These are phyloP conservation scores for Netelia inedita DNA, from an alignment of 2,888 invertebrate genomes.

Conservation along the genomic window DNA sequence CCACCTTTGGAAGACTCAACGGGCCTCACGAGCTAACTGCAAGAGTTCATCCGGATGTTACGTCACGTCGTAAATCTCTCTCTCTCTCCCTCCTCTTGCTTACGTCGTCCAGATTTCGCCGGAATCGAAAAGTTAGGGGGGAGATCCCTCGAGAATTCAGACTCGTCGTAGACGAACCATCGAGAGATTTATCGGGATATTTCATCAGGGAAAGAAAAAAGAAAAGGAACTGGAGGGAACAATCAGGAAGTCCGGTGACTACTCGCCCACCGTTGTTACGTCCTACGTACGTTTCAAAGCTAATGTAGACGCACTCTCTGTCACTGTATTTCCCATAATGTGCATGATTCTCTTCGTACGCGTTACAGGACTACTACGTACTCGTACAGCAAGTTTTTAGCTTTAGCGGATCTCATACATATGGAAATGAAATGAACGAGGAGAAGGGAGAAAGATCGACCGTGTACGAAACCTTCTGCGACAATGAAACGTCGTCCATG, in stretches of 20 bases:
- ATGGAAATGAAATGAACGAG: conserved; percentile 58
- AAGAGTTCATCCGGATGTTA: conserved; percentile 80
- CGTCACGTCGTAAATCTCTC: conserved; percentile 76
- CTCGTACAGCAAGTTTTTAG: conserved; percentile 31
- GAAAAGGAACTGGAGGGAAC: not conserved
- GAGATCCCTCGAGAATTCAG: conserved; percentile 10
- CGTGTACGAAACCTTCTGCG: conserved; percentile 11
- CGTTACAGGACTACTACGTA: not conserved
- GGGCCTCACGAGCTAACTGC: conserved; percentile 67
- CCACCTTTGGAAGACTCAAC: conserved; percentile 66
- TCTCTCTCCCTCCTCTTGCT: conserved; percentile 69
- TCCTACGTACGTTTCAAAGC: conserved; percentile 41
- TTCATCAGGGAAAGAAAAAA: not conserved
- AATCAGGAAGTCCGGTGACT: conserved; percentile 56
- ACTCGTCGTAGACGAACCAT: not conserved
- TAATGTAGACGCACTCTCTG: conserved; percentile 30
- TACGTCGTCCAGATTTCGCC: conserved; percentile 9
- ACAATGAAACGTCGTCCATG: conserved; percentile 25
- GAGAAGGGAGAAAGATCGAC: conserved; percentile 6
- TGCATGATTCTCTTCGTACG: not conserved
- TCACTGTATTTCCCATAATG: conserved; percentile 31
- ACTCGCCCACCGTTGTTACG: conserved; percentile 40
- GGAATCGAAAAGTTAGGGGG: not conserved
- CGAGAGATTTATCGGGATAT: conserved; percentile 11
- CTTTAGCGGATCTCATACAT: conserved; percentile 53